Conservation (phyloP, 2,888 invertebrate species). For the Creontiades dilutus region DNA sequence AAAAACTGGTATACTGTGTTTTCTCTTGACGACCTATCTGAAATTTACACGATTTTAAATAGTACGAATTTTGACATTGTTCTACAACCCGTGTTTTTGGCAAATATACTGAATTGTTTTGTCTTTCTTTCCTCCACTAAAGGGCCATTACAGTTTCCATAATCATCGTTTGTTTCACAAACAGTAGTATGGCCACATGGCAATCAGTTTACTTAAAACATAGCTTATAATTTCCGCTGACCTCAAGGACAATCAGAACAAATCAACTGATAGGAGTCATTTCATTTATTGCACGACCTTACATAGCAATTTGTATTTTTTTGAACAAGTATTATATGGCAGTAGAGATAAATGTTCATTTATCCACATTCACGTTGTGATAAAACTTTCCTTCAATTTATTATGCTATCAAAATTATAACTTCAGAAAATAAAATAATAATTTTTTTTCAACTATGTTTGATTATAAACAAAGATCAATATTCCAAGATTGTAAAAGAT, state of each 20-base stretch:
- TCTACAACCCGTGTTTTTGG: no score
- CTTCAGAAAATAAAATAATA: neutral
- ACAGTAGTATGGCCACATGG: no score
- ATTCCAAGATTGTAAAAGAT: conserved; percentile 66
- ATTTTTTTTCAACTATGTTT: conserved; percentile 39
- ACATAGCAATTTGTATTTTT: conserved; percentile 59
- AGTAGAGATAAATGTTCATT: conserved; percentile 67
- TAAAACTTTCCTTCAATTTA: conserved; percentile 33
- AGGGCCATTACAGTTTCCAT: no score
- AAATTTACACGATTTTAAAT: no score
- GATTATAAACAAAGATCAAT: conserved; percentile 59
- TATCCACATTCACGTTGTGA: conserved; percentile 67
- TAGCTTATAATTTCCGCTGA: no score
- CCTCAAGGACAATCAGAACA: neutral
- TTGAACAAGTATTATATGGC: conserved; percentile 63
- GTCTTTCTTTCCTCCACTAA: no score
- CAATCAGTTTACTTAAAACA: no score
- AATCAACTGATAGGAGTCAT: conserved; percentile 15
- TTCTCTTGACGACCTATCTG: no score
- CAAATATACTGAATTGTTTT: no score
- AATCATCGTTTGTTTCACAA: no score
- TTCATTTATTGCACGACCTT: conserved; percentile 63
- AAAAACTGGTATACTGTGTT: no score
- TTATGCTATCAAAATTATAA: conserved; percentile 45
- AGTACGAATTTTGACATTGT: no score